Evolutionary conservation across 53 echinoderm and acorn worm species (phyloP), one percentile per base, ranked within the genome.

Genomic region (Temnopleurus reevesii): DNA sequence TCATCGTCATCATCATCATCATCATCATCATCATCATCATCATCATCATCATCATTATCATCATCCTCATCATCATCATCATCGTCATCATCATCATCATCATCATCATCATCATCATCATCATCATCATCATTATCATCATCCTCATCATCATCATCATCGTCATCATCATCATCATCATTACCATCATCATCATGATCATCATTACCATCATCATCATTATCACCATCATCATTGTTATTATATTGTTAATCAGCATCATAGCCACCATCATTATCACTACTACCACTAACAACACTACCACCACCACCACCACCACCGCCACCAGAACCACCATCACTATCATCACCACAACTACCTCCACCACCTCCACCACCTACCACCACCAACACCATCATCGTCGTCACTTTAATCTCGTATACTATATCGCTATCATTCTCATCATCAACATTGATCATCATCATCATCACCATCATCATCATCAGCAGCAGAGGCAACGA

Each of bases 51-150:
- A n/a, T n/a, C 27, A 59, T 59, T n/a, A 59, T 59, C 81, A 45
- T 81, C 81, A 81, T 81, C 81, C 43, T 25, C 81, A 45, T 81
- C 45, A 81, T 46, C 81, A 45, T 81, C 81, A 46, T 81, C 46
- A 15, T 81, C 47, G 43, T 2, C 46, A 45, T 81, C 45, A 81
- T 46, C 47, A 45, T 81, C 47, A 2, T 46, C 81, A 1, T 2
- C 46, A 1, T 81, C 81, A 46, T 81, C 81, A 81, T 81, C 81
- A 81, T 81, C 81, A 81, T 45, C 81, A 46, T 81, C 81, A 81
- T 81, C 81, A n/a, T n/a, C n/a, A n/a, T n/a, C n/a, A n/a, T n/a
- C 60, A 59, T 59, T 21, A 59, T 59, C 60, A 26, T 26, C 23
- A 59, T 59, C 60, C 12, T 59, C 60, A 59, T 59, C 1, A 59